phyloP scores from a whole-genome alignment of 2,888 invertebrate species.

The Drosophila neonasuta region DNA sequence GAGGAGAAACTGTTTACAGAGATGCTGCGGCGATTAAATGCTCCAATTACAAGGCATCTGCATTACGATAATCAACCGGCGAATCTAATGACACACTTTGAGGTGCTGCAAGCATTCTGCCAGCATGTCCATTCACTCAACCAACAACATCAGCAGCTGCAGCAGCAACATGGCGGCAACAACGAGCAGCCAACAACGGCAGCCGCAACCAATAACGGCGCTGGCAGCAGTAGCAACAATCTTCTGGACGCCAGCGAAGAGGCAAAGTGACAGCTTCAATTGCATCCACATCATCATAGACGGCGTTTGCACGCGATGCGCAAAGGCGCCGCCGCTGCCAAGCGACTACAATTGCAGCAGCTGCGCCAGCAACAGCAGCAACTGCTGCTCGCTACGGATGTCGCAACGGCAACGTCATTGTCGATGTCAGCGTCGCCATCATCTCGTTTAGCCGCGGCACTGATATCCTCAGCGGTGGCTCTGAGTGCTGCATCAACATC shows the following conservation, averaged over 20 bases:
- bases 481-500: constrained; percentile 64
- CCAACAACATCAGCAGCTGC: constrained; percentile 74
- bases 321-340: constrained; percentile 68
- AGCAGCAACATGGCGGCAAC: constrained; percentile 56
- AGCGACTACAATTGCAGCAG: constrained; percentile 67
- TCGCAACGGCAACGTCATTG: constrained; percentile 48
- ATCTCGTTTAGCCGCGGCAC: constrained; percentile 69
- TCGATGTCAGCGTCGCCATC: constrained; percentile 59
- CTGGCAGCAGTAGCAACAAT: constrained; percentile 67
- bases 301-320: constrained; percentile 78
- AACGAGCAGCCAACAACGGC: constrained; percentile 54
- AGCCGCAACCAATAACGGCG: constrained; percentile 48
- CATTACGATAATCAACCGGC: constrained; percentile 85
- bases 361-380: constrained; percentile 61
- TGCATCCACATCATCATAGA: constrained; percentile 77
- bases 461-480: constrained; percentile 70
- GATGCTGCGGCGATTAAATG: constrained; percentile 86
- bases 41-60: constrained; percentile 85
- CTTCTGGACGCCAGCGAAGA: constrained; percentile 77
- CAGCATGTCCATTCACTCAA: constrained; percentile 81
- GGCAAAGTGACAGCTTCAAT: constrained; percentile 81
- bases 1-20: constrained; percentile 91
- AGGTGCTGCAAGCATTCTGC: constrained; percentile 86
- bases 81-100: constrained; percentile 89
- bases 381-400: constrained; percentile 61